These are phyloP conservation scores for Lutraria rhynchaena DNA, from an alignment of 1,140 invertebrate species.

Conservation along the genomic window DNA sequence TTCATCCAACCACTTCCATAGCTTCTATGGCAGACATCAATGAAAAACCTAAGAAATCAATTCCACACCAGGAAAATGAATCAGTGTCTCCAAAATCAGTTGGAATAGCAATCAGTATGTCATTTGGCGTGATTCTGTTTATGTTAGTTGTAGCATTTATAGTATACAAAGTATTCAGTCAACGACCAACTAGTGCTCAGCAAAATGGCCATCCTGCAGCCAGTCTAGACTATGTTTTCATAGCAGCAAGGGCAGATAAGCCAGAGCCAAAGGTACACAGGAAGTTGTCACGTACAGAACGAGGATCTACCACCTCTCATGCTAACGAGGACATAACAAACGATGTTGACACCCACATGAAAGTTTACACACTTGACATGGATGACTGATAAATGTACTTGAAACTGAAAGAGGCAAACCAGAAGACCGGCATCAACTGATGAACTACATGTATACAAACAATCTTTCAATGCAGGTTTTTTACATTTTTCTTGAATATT, in stretches of 20 bases:
- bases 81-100: constrained; percentile 9
- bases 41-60: not conserved
- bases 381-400: constrained; percentile 22
- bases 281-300: constrained; percentile 58
- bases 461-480: too few relatives aligned
- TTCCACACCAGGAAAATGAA: not conserved
- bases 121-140: constrained; percentile 43
- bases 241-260: not conserved
- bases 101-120: constrained; percentile 38
- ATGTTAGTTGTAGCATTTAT: constrained; percentile 40
- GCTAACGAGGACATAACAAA: constrained; percentile 67
- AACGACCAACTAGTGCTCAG: constrained; percentile 18
- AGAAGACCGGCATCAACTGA: too few relatives aligned
- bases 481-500: too few relatives aligned
- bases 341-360: constrained; percentile 51
- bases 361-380: constrained; percentile 60
- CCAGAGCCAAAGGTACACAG: constrained; percentile 36
- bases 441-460: too few relatives aligned
- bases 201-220: constrained; percentile 36
- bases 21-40: not conserved
- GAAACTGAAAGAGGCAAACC: too few relatives aligned
- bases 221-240: constrained; percentile 53
- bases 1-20: not conserved
- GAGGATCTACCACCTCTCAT: constrained; percentile 61
- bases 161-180: constrained; percentile 24